Evolutionary conservation across 1,140 invertebrate species (phyloP), one percentile per base, ranked within the genome.

Genomic region (Sminthurinus signatus): DNA sequence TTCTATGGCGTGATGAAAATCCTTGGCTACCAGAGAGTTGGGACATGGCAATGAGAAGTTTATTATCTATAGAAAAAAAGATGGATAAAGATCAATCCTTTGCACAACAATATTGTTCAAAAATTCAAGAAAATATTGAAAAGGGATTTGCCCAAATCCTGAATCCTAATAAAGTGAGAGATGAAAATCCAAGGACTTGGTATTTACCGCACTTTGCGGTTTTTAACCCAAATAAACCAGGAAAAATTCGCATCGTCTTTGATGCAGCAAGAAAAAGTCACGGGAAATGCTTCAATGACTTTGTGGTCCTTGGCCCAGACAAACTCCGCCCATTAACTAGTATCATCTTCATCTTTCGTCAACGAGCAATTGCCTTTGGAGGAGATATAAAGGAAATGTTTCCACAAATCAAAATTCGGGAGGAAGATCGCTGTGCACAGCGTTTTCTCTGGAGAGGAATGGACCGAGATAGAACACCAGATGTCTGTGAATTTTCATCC

Each of bases 381-480:
- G 65, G 25, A 12, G 57, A 65, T 39, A 65, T 65, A n/a, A n/a
- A n/a, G n/a, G 39, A 42, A n/a, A 42, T 42, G 39, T 42, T 42
- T 42, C 39, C 10, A 10, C 10, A 42, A n/a, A n/a, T 42, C 39
- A 42, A n/a, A n/a, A 42, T 42, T 12, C 39, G 39, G n/a, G 10
- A 42, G n/a, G 39, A 42, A n/a, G 39, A 42, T 42, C 39, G 10
- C n/a, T n/a, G 42, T 42, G 2, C 39, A 42, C 39, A 42, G n/a
- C 10, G 62, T n/a, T 68, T 67, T 29, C 42, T 68, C 1, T 68
- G 67, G 67, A 56, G 67, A 29, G 57, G 50, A 12, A 44, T 21
- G 29, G 64, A 62, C 5, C 2, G 58, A 19, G 19, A 2, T 25
- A 12, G 25, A 42, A 39, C 36, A 8, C 54, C 56, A n/a, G 43